Base-by-base conservation (phyloP, 2,113 vertebrate genomes). In the Baryphthengus martii region DNA sequence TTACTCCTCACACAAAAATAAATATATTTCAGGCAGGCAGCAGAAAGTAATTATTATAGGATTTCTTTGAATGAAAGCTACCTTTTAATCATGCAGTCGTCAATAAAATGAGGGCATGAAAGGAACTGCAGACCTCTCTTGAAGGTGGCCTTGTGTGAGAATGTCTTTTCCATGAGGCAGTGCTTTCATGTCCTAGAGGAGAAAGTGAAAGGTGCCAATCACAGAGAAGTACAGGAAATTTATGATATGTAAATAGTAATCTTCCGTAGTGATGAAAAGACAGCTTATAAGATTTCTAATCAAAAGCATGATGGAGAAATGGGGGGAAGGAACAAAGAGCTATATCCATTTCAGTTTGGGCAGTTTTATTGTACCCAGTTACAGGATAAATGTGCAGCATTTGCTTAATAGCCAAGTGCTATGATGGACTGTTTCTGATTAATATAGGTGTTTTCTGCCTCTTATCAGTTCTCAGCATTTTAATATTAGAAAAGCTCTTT, bases 51-150 rank as follows among this genome's bases (percentile, higher is more conserved):
- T 78, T 80, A 68, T 55, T 81, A 71, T 10, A 82, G 21, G 80
- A 92, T 83, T 74, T 88, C 9, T 92, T 61, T 87, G 28, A 94
- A 95, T 88, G 47, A 93, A 96, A 94, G 4, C 61, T 44, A 59
- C 59, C 28, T 94, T 93, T 16, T 65, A 89, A 76, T 83, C 20
- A 26, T 23, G 7, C 86, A 94, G 52, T 85, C 40, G 52, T 73
- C 37, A 72, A 70, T 68, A 6, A 67, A 65, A 47, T 68, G 88
- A 68, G 13, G 55, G 17, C 26, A 82, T 17, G 20, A 70, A 94
- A 79, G 70, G 24, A 79, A 83, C 21, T 49, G 29, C 13, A 66
- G 42, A 59, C 31, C 16, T 81, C 47, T 73, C 44, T 40, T 92
- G 93, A 82, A 92, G n/a, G 56, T 79, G 17, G 19, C 18, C 23